A percentile compares a stretch with the other conserved stretches of the same genome.
phyloP scores from a whole-genome alignment of 2,888 invertebrate species.

The Eubasilissa splendida region DNA sequence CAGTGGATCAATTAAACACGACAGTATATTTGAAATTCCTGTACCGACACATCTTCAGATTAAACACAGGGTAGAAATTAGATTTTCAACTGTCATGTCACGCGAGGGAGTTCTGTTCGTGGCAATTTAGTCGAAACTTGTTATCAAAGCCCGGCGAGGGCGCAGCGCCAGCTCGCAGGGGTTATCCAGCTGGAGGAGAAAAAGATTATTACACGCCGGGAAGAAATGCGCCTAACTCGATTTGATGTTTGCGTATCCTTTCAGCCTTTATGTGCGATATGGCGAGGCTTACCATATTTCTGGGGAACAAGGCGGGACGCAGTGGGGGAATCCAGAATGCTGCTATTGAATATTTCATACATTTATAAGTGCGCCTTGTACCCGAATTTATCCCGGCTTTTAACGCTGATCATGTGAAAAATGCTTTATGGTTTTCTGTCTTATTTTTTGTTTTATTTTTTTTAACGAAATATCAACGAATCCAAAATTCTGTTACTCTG shows the following conservation, averaged over 20 bases:
- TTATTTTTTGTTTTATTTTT: background rate
- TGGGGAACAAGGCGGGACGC: constrained; percentile 2
- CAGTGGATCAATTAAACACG: too few species aligned
- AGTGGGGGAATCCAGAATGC: background rate
- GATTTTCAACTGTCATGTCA: constrained; percentile 38
- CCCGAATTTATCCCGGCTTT: constrained; percentile 15
- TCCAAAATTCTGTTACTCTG: too few species aligned
- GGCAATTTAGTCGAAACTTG: constrained; percentile 34
- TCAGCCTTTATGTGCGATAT: constrained; percentile 50
- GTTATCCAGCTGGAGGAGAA: constrained; percentile 10
- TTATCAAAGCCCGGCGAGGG: constrained; percentile 37
- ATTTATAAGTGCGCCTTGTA: constrained; percentile 23
- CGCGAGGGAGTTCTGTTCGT: background rate
- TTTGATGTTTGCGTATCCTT: constrained; percentile 54
- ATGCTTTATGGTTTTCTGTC: background rate
- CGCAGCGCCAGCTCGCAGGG: constrained; percentile 2
- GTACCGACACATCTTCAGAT: background rate
- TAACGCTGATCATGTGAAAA: constrained; percentile 19
- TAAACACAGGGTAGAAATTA: constrained; percentile 16
- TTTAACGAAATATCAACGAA: too few species aligned
- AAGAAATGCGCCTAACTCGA: constrained; percentile 55
- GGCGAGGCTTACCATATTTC: constrained; percentile 22
- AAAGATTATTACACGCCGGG: constrained; percentile 51
- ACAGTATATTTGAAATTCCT: too few species aligned
- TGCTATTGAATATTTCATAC: constrained; percentile 26